phyloP scores from a whole-genome alignment of 2,888 invertebrate genomes.

The Ennomos quercinarius region DNA sequence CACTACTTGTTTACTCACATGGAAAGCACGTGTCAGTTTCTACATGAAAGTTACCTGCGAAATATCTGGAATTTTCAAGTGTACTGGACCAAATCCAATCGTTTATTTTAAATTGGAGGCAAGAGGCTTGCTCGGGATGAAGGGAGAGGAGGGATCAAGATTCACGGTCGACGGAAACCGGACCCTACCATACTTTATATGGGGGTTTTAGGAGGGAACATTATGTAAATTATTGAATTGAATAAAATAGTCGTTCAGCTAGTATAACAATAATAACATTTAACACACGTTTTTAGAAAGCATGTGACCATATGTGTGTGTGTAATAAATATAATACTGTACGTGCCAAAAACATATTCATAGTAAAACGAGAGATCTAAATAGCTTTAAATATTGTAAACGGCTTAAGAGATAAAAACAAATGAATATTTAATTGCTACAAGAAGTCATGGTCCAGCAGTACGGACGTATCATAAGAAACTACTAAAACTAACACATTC shows the following conservation, averaged over 20 bases:
- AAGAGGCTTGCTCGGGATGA: constrained; percentile 49
- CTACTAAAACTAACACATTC: neutral
- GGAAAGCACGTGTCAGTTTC: constrained; percentile 24
- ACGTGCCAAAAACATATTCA: constrained; percentile 1
- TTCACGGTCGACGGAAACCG: constrained; percentile 63
- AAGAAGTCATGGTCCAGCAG: neutral
- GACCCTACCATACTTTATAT: constrained; percentile 57
- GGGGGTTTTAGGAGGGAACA: constrained; percentile 46
- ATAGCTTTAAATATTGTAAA: neutral
- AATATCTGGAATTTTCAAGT: constrained; percentile 29
- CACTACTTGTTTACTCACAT: constrained; percentile 22
- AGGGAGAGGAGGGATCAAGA: constrained; percentile 72
- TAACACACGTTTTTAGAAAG: constrained; percentile 15
- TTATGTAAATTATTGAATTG: constrained; percentile 24
- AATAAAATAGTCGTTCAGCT: constrained; percentile 12
- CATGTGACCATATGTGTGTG: neutral
- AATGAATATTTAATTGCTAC: neutral
- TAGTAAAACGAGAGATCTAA: neutral
- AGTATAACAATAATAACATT: constrained; percentile 5
- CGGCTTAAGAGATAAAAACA: neutral
- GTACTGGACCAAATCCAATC: constrained; percentile 56
- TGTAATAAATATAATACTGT: neutral
- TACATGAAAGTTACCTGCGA: constrained; percentile 14
- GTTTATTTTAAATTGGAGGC: constrained; percentile 70
- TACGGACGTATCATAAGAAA: constrained; percentile 4